Conservation (phyloP, 2,113 vertebrate species). For the Cyphomyrus discorhynchus region DNA sequence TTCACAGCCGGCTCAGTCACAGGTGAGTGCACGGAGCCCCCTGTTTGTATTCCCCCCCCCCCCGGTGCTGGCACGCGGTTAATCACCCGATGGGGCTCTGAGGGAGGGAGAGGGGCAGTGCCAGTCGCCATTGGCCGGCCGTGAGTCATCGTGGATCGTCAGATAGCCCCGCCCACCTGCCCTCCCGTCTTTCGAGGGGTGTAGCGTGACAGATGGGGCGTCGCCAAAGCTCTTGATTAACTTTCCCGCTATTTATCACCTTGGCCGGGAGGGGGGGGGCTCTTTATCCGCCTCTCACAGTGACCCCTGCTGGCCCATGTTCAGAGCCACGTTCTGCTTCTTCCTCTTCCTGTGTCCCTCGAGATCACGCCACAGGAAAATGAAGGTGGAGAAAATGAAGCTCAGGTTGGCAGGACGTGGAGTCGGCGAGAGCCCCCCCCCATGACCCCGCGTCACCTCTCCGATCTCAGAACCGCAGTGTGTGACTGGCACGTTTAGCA, state of each 20-base stretch:
- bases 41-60: neutral
- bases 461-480: neutral
- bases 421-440: neutral
- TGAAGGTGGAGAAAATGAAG: neutral
- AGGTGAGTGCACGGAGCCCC: neutral
- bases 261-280: neutral
- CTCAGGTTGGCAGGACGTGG: neutral
- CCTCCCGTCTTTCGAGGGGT: neutral
- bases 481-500: neutral
- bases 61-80: neutral
- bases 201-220: neutral
- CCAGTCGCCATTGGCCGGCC: neutral
- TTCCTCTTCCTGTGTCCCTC: neutral
- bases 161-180: neutral
- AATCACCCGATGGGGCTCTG: neutral
- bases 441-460: neutral
- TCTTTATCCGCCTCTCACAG: neutral
- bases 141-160: neutral
- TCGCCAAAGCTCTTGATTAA: constrained; percentile 12
- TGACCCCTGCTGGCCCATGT: neutral
- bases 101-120: neutral
- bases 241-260: neutral
- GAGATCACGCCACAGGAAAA: neutral
- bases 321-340: neutral
- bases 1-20: neutral